Conservation (phyloP, 2,888 invertebrate genomes). For the Leucania comma region DNA sequence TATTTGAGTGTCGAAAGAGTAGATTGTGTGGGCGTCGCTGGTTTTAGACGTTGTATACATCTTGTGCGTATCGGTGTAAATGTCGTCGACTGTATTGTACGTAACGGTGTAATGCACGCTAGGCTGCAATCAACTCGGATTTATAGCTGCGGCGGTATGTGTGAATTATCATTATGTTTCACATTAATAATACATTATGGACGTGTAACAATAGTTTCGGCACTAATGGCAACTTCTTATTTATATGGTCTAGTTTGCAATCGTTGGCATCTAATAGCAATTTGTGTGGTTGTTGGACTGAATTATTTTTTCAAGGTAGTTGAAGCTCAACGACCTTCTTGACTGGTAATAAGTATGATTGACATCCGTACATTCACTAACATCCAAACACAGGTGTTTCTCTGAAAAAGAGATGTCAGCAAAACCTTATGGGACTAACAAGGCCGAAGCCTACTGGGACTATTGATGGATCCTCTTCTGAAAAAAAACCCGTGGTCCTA, state of each 20-base stretch:
- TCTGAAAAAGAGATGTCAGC: neutral
- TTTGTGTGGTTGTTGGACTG: conserved; percentile 15
- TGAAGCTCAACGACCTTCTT: neutral
- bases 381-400: neutral
- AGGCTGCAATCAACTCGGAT: conserved; percentile 58
- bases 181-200: conserved; percentile 57
- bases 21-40: conserved; percentile 83
- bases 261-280: conserved; percentile 16
- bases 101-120: conserved; percentile 59
- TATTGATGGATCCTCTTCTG: too few relatives aligned
- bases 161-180: conserved; percentile 60
- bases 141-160: conserved; percentile 57
- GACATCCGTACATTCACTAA: neutral
- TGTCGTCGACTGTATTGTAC: conserved; percentile 65
- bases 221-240: conserved; percentile 48
- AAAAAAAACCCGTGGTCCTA: too few relatives aligned
- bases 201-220: conserved; percentile 56
- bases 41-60: conserved; percentile 64
- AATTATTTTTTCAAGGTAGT: conserved; percentile 20
- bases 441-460: too few relatives aligned
- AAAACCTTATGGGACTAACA: too few relatives aligned
- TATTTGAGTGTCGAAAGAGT: conserved; percentile 88
- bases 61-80: conserved; percentile 64
- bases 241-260: conserved; percentile 45
- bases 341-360: neutral